phyloP scores from a whole-genome alignment of 2,113 vertebrate species.

The Gymnobelideus leadbeateri region DNA sequence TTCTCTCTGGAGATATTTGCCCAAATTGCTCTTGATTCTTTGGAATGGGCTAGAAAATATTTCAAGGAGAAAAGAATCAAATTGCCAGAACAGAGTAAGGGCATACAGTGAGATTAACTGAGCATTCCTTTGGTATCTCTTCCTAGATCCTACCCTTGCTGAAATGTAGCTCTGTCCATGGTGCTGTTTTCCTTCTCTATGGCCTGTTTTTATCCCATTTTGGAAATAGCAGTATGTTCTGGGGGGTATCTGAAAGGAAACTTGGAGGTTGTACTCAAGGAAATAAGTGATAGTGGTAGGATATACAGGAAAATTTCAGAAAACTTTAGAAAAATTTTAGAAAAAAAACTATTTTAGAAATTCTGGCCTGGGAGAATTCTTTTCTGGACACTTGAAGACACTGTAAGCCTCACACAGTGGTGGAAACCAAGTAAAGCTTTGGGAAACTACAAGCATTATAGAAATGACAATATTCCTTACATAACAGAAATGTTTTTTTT shows the following conservation, averaged over 20 bases:
- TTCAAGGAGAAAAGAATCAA: constrained; percentile 8
- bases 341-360: background rate
- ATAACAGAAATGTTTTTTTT: no score
- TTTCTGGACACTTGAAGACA: background rate
- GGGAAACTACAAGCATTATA: background rate
- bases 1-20: constrained; percentile 18
- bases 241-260: background rate
- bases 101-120: background rate
- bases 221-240: background rate
- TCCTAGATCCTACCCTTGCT: background rate
- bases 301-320: background rate
- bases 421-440: background rate
- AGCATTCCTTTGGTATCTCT: constrained; percentile 9
- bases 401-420: background rate
- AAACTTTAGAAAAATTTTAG: no score
- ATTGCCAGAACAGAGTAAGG: constrained; percentile 18
- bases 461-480: background rate
- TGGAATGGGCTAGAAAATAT: constrained; percentile 5
- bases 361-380: background rate
- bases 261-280: background rate
- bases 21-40: constrained; percentile 30
- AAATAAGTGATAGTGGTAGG: background rate
- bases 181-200: background rate
- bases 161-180: constrained; percentile 32
- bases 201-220: background rate